Percentiles rank a stretch among this genome's conserved stretches.
Evolutionary conservation across 2,113 vertebrate species (phyloP).

Genomic region (Oreochromis tanganicae): DNA sequence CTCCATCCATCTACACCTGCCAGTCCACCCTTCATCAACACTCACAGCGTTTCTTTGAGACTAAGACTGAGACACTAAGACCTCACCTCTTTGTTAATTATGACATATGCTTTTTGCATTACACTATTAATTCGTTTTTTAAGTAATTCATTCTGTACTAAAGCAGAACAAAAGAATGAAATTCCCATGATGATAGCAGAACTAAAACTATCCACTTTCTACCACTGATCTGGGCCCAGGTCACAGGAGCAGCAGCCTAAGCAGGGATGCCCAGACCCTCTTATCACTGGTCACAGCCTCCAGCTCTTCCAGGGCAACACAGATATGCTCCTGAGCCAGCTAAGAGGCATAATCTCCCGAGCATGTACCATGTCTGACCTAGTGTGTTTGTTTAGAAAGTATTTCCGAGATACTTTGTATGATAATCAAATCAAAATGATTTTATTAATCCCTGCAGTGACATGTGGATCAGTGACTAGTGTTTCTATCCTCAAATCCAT

Average conservation of each 20-base stretch:
- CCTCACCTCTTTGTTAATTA: background rate
- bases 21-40: background rate
- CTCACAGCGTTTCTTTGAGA: background rate
- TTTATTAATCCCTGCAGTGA: background rate
- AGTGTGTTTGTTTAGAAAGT: background rate
- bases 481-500: background rate
- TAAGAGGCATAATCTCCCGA: background rate
- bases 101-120: background rate
- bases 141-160: background rate
- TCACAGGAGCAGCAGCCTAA: background rate
- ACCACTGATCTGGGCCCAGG: background rate
- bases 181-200: background rate
- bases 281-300: background rate
- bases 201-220: background rate
- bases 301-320: background rate
- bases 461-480: background rate
- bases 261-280: background rate
- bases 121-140: background rate
- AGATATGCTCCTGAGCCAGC: background rate
- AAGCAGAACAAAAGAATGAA: background rate
- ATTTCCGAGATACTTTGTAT: background rate
- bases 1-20: background rate
- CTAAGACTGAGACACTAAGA: background rate
- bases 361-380: background rate
- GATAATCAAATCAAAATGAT: background rate